Conservation (phyloP, 2,113 vertebrate genomes). For the Actenoides hombroni region DNA sequence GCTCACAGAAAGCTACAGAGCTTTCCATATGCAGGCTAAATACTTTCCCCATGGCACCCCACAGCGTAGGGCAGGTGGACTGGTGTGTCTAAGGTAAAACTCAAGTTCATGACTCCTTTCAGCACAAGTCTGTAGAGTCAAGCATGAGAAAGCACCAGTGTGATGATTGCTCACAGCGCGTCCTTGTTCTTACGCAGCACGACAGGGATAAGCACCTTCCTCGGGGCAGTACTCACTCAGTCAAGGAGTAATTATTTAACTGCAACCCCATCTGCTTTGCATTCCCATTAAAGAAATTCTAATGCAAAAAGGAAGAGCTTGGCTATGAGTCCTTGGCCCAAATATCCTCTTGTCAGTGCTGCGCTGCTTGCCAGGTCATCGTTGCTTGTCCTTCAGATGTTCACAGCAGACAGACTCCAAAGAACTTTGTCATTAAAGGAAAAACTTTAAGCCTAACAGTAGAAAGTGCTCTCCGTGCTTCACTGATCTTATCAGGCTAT, state of each 20-base stretch:
- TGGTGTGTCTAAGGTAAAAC: not conserved
- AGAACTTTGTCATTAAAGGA: not conserved
- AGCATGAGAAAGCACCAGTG: not conserved
- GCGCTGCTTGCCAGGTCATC: not conserved
- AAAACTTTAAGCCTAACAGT: not conserved
- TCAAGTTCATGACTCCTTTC: not conserved
- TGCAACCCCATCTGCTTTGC: not conserved
- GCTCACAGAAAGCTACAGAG: not conserved
- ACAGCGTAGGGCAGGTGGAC: accelerated
- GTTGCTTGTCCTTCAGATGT: not conserved
- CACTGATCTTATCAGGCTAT: not conserved
- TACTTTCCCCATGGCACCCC: not conserved
- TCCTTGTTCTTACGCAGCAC: not conserved
- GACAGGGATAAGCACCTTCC: not conserved
- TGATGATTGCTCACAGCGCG: not conserved
- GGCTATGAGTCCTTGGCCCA: not conserved
- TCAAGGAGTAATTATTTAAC: not conserved
- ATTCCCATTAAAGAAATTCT: not conserved
- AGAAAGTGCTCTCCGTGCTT: not conserved
- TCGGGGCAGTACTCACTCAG: not conserved
- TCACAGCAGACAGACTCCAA: not conserved
- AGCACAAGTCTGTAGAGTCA: not conserved
- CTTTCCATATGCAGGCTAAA: not conserved
- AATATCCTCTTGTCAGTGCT: not conserved
- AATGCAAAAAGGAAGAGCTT: not conserved